Base-by-base conservation (phyloP, 2,888 invertebrate species). In the Tortrix viridana region DNA sequence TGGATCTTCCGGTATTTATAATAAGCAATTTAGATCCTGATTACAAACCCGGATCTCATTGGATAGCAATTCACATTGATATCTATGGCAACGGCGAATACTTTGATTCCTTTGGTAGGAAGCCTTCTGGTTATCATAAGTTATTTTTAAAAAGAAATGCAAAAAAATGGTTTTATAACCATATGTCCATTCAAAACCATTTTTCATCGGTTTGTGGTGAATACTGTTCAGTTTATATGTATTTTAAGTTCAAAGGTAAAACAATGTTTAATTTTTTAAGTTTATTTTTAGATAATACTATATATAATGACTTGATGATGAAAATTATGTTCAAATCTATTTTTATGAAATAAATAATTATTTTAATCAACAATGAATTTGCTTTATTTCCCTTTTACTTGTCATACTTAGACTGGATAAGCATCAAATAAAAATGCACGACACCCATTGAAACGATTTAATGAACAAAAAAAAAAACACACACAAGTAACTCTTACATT, bases 211-310 rank as follows among this genome's bases (percentile, higher is more conserved):
- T 54, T 26, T 54, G 54, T 53, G 22, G 53, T 9, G 22, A 53
- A 41, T 53, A 53, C 41, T 53, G 53, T 41, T 53, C 22, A 38
- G 54, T 54, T 19, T 54, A 54, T 44, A 18, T 54, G 3, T 54
- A 44, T 54, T 44, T 54, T 14, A 54, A 54, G 14, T 19, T 43
- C 16, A 26, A 54, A 44, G 19, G 44, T 14, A 26, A 26, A n/a
- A 41, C 38, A 16, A 38, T 23, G 16, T 3, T 12, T 26, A 43
- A 54, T 18, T 54, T 54, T 26, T 0, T 53, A n/a, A 37, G 22
- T n/a, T 20, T 53, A 2, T 53, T 53, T 16, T 53, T 16, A 12
- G 26, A n/a, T 9, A 18, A 26, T 32, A 12, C 38, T 1, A 32
- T 32, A 18, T 18, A 32, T 32, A 49, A 49, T 49, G 32, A 49